Evolutionary conservation across 2,797 vertebrate genomes (phyloP).

Genomic region (Sebastes hopkinsi): DNA sequence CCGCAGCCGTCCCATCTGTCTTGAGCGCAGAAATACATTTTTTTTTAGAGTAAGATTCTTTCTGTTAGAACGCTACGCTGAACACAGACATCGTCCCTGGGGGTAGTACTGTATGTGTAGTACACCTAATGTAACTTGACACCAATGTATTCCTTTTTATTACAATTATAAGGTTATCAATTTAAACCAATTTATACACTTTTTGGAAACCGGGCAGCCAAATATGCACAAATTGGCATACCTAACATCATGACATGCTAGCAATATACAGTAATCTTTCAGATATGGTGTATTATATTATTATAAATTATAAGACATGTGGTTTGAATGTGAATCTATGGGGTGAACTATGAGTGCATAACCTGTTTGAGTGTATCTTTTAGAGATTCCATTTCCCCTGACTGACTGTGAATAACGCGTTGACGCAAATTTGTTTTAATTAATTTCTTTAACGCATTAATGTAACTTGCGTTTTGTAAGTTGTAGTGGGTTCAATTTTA

Average conservation of each 20-base stretch:
- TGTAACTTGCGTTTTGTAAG: too few species aligned
- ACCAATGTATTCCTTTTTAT: conserved; percentile 4
- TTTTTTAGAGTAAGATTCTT: neutral
- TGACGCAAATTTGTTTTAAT: too few species aligned
- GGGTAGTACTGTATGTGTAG: neutral
- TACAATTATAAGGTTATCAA: neutral
- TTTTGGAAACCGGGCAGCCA: neutral
- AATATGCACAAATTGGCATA: conserved; percentile 20
- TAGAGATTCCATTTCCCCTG: neutral
- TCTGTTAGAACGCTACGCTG: neutral
- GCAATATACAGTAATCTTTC: neutral
- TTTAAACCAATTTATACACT: conserved; percentile 17
- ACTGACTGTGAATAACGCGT: neutral
- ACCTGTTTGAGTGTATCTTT: conserved; percentile 6
- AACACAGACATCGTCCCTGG: neutral
- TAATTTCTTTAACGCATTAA: too few species aligned
- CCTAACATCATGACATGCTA: conserved; percentile 27
- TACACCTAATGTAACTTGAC: neutral
- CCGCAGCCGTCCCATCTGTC: conserved; percentile 29
- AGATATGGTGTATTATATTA: conserved; percentile 2
- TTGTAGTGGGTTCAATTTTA: too few species aligned
- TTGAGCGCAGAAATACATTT: neutral
- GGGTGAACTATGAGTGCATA: conserved; percentile 7
- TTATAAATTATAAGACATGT: conserved; percentile 2
- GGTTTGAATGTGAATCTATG: conserved; percentile 23